Base-by-base conservation (phyloP, 1,140 invertebrate species). In the Liolophura sinensis region DNA sequence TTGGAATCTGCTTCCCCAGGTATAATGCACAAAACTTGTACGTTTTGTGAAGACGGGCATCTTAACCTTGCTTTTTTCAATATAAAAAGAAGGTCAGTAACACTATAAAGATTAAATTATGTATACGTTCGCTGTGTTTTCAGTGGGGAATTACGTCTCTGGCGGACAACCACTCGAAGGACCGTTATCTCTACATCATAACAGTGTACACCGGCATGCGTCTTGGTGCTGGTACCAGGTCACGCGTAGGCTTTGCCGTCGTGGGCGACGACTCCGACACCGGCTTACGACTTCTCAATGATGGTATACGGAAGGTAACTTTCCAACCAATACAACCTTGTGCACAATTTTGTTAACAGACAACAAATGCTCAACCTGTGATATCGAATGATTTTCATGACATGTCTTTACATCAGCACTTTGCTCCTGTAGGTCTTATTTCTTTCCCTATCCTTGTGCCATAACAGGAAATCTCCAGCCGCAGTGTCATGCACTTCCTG, bases 71-170 rank as follows among this genome's bases (percentile, higher is more conserved):
- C n/a, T n/a, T n/a, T n/a, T n/a, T n/a, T 40, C 3, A 40, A 40
- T 40, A 40, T 9, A 3, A 40, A 9, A 40, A 40, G 3, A 40
- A 40, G 31, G 31, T 40, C 31, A 40, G 31, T 40, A 40, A 40
- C 31, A 40, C 31, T 5, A 40, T 9, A 40, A 40, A 40, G 70
- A 11, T 79, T 83, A 51, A 69, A 62, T 9, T 78, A 83, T 55
- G 78, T 76, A 61, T 85, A 84, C 71, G 68, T 82, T 40, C 9
- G 31, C 9, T 40, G 3, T 40, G 31, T 40, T 73, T 73, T 47
- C 56, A 84, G 81, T 84, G 82, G 82, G 75, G 78, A 18, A 76
- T 82, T 6, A 75, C 76, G 16, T 78, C 79, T n/a, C 70, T 85
- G 58, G 68, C 65, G 27, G 84, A 85, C 70, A 85, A 85, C 68